Evolutionary conservation across 1,140 invertebrate genomes (phyloP).

Genomic region (Tribolium castaneum): DNA sequence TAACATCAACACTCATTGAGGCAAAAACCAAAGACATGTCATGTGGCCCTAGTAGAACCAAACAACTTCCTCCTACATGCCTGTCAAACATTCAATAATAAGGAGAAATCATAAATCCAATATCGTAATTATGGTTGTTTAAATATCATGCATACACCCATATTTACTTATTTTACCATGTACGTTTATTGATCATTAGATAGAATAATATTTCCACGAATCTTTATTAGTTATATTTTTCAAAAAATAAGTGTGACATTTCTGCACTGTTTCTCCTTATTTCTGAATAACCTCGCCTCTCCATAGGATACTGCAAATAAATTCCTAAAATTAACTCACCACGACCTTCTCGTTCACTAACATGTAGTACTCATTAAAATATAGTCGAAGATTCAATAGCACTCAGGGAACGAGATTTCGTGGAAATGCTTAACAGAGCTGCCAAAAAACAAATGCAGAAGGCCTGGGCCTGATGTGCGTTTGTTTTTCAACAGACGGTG

Average conservation of each 20-base stretch:
- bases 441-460: slow-evolving; percentile 52
- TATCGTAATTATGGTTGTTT: slow-evolving; percentile 55
- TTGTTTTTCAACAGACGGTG: slow-evolving; percentile 53
- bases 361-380: background rate
- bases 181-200: slow-evolving; percentile 60
- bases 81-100: slow-evolving; percentile 59
- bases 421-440: slow-evolving; percentile 55
- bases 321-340: slow-evolving; percentile 53
- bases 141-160: slow-evolving; percentile 61
- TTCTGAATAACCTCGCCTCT: slow-evolving; percentile 60
- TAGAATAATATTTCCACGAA: slow-evolving; percentile 59
- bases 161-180: slow-evolving; percentile 58
- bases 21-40: slow-evolving; percentile 41
- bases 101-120: slow-evolving; percentile 56
- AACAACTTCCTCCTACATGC: slow-evolving; percentile 51
- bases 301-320: slow-evolving; percentile 61
- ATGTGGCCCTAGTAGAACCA: slow-evolving; percentile 51
- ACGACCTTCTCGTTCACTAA: slow-evolving; percentile 22
- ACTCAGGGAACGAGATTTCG: slow-evolving; percentile 3
- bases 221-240: slow-evolving; percentile 61
- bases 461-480: slow-evolving; percentile 28
- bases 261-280: slow-evolving; percentile 57
- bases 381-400: background rate
- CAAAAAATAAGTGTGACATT: slow-evolving; percentile 61
- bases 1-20: slow-evolving; percentile 55